Percentiles rank a stretch among this genome's conserved stretches.
phyloP scores from a whole-genome alignment of 2,888 invertebrate species.

The Poecilobothrus nobilitatus region DNA sequence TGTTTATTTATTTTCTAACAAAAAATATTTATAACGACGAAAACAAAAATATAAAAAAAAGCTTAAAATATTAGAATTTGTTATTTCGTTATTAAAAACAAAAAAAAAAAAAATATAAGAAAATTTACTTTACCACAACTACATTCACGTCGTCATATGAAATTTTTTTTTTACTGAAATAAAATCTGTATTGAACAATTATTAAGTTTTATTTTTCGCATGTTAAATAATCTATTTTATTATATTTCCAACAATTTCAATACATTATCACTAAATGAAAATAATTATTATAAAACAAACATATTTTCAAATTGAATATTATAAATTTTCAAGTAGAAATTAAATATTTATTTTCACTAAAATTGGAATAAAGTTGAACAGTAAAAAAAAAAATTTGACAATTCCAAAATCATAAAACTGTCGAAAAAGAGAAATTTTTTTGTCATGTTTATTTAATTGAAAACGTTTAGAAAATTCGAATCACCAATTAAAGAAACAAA shows the following conservation, averaged over 20 bases:
- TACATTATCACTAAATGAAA: neutral
- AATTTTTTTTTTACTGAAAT: neutral
- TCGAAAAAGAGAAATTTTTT: neutral
- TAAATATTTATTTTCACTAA: slow-evolving; percentile 1
- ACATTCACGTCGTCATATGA: slow-evolving; percentile 3
- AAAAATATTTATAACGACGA: neutral
- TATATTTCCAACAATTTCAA: neutral
- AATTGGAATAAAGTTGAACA: neutral
- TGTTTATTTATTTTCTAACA: neutral
- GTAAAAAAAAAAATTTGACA: slow-evolving; percentile 1
- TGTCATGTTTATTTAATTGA: neutral
- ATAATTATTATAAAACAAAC: neutral
- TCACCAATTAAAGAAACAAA: no score
- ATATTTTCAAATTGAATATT: neutral
- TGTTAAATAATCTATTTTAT: neutral
- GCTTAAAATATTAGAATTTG: neutral
- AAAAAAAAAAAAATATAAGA: no score
- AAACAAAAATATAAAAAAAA: neutral
- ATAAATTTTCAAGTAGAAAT: neutral
- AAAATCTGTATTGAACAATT: slow-evolving; percentile 2
- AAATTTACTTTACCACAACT: neutral
- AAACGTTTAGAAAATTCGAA: neutral
- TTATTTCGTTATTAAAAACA: neutral
- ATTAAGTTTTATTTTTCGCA: neutral
- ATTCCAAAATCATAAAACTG: neutral